Evolutionary conservation across 2,888 invertebrate genomes (phyloP), one percentile per base, ranked within the genome.

Genomic region (Drosophila mimica): DNA sequence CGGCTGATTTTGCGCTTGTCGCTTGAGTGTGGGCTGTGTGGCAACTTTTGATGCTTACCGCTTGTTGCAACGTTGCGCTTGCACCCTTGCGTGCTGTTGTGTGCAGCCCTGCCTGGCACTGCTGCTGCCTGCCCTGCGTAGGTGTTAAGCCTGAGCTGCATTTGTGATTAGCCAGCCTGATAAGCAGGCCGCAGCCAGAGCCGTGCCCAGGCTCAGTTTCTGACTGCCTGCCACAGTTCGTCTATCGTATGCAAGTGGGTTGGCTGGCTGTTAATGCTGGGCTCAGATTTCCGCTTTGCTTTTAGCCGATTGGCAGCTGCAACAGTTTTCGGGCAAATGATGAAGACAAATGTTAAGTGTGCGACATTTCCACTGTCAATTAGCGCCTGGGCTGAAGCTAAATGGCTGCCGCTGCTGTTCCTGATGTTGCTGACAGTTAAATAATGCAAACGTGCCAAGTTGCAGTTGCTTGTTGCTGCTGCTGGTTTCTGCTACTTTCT

Each of bases 291-390:
- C 71, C 83, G 81, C 70, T 71, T 33, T 28, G 43, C 61, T 34
- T 54, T 58, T 54, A 31, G 63, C n/a, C 62, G 40, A 69, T 74
- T 70, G 59, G 30, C 43, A 59, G 36, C 60, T 34, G 25, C 57
- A 43, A 8, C 62, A 63, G 33, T 56, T 52, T 80, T 82, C 75
- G 56, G 70, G 58, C 61, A 69, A 30, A 79, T 79, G 87, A 83
- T 87, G 84, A 84, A 74, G 87, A 84, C 89, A 74, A 84, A 89
- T 87, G 82, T 77, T 80, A 89, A 89, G 80, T 88, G 89, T 73
- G 82, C 82, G 85, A 82, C 88, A 87, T 84, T 89, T 85, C 89
- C 80, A 88, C 73, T 88, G 89, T 88, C 89, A 85, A 85, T 89
- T 85, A 85, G 84, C 80, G 81, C 82, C 74, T 78, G 57, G 74